Base-by-base conservation (phyloP, 2,888 invertebrate genomes). In the Alloplasta piceator region DNA sequence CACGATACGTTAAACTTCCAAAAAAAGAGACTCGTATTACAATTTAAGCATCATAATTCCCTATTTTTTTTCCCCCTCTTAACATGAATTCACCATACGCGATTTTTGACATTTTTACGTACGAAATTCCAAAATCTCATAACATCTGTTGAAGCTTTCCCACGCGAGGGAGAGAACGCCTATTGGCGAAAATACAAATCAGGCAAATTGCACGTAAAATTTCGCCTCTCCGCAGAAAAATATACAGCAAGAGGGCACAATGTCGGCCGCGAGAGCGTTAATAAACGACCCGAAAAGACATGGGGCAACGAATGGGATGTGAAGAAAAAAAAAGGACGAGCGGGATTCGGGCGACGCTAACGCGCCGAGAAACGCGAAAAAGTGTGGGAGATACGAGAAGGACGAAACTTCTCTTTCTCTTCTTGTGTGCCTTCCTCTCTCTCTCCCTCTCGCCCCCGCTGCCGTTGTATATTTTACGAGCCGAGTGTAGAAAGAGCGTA, bases 201-300 rank as follows among this genome's bases (percentile, higher is more conserved):
- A 84, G 87, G 83, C 85, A 87, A 89, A 89, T 89, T 86, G 87
- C 83, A 83, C 80, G 87, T 86, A 87, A 88, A 89, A 89, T 88
- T 88, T 86, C 85, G 84, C 80, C 70, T 52, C 72, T 64, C 73
- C 50, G 66, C 3, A n/a, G 60, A n/a, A 6, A 12, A n/a, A 14
- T 41, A 26, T 12, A 41, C n/a, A 26, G 63, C 10, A 7, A 6
- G 39, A 41, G 12, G 39, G 38, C 2, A 26, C 10, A 50, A 41
- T 43, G 74, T 38, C 38, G 64, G 80, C 84, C 84, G 87, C 85
- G 86, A 85, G 86, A 86, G 85, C 88, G 86, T 88, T 88, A 86
- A 87, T 88, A 89, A 87, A 89, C 86, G 84, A 55, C 73, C 73
- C 68, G 76, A 78, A 84, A 85, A 83, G 84, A 68, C 50, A 77